Evolutionary conservation across 2,113 vertebrate genomes (phyloP).

Genomic region (Poecilia latipinna): DNA sequence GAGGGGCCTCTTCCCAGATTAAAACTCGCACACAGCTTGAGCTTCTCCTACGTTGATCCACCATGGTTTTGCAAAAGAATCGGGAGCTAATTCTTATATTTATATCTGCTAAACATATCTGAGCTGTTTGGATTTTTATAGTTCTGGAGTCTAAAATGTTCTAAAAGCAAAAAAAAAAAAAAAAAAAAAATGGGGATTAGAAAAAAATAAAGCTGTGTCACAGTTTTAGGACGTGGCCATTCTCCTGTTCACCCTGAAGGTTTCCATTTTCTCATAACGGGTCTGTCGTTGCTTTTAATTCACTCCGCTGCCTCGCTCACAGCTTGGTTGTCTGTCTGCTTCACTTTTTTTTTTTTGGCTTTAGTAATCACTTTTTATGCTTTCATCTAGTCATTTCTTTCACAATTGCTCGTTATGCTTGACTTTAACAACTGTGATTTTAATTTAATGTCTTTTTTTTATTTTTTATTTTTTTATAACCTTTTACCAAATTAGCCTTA

Average conservation of each 20-base stretch:
- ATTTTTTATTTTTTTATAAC: background rate
- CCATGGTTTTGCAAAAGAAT: background rate
- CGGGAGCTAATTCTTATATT: background rate
- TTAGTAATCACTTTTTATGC: slow-evolving; percentile 54
- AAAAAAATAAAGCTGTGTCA: slow-evolving; percentile 60
- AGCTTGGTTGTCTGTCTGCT: slow-evolving; percentile 34
- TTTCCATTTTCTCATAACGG: slow-evolving; percentile 45
- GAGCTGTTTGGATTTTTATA: background rate
- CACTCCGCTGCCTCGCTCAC: slow-evolving; percentile 35
- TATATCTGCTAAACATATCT: background rate
- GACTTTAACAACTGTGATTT: slow-evolving; percentile 16
- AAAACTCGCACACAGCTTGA: slow-evolving; percentile 64
- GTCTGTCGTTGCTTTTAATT: slow-evolving; percentile 42
- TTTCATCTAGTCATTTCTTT: slow-evolving; percentile 1
- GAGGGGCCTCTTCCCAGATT: slow-evolving; percentile 49
- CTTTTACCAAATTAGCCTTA: background rate
- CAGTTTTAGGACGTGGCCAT: slow-evolving; percentile 56
- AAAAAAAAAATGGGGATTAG: background rate
- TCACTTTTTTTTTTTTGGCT: slow-evolving; percentile 25
- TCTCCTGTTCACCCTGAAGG: slow-evolving; percentile 45
- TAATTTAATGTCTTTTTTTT: slow-evolving; percentile 3
- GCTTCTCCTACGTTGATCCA: background rate
- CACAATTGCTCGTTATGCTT: slow-evolving; percentile 22
- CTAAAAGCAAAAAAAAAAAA: slow-evolving; percentile 6
- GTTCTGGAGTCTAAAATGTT: background rate